Conservation (phyloP, 2,113 vertebrate species). For the Hippocampus abdominalis region DNA sequence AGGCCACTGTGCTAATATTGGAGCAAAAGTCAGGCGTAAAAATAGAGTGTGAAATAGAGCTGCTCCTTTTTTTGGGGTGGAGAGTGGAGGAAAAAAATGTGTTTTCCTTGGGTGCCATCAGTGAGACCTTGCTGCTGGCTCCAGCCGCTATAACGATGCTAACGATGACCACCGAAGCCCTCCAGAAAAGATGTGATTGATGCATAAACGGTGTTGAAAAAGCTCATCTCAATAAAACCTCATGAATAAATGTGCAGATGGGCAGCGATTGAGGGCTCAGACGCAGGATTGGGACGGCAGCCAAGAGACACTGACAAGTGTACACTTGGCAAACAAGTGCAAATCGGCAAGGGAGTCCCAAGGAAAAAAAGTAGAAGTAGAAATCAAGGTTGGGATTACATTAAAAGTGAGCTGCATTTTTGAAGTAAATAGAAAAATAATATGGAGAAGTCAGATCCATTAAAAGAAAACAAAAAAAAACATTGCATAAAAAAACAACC, state of each 20-base stretch:
- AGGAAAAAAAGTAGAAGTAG: not conserved
- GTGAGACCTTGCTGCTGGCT: slow-evolving; percentile 62
- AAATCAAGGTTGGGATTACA: not conserved
- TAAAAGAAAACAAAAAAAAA: no score
- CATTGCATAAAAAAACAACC: no score
- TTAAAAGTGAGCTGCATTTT: not conserved
- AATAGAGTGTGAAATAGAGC: slow-evolving; percentile 80
- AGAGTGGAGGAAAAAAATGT: slow-evolving; percentile 45
- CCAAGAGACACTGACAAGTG: slow-evolving; percentile 45
- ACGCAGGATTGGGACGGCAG: slow-evolving; percentile 16
- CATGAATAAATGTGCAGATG: slow-evolving; percentile 16
- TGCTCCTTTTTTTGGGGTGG: slow-evolving; percentile 67
- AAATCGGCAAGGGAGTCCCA: slow-evolving; percentile 30
- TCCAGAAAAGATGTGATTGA: slow-evolving; percentile 32
- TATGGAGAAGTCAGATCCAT: no score
- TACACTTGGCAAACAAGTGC: slow-evolving; percentile 49
- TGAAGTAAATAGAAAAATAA: no score
- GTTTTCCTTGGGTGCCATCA: slow-evolving; percentile 50
- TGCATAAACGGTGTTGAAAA: not conserved
- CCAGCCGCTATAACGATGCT: slow-evolving; percentile 49
- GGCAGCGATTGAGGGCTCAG: slow-evolving; percentile 23
- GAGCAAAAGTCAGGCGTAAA: slow-evolving; percentile 68
- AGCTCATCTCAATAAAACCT: not conserved
- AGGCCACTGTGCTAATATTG: slow-evolving; percentile 76
- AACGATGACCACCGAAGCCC: slow-evolving; percentile 58